These are phyloP conservation scores for Pyrrhia umbra DNA, from an alignment of 2,888 invertebrate genomes.

Conservation along the genomic window DNA sequence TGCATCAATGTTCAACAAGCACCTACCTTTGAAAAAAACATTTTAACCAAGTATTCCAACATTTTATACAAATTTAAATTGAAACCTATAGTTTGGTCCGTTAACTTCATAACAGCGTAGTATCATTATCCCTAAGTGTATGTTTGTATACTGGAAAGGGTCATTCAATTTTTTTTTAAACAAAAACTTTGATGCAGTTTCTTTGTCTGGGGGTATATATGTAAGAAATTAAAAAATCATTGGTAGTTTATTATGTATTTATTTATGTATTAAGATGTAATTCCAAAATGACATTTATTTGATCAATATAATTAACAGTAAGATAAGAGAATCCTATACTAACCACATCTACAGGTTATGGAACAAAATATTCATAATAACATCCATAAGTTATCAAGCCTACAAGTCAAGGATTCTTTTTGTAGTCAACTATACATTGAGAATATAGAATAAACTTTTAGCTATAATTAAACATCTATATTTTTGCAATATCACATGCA, in stretches of 20 bases:
- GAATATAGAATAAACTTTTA: constrained; percentile 27
- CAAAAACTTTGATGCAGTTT: too few species aligned
- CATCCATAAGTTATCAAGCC: constrained; percentile 6
- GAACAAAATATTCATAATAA: constrained; percentile 19
- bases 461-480: constrained; percentile 32
- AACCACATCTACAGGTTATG: constrained; percentile 30
- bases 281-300: constrained; percentile 50
- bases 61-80: too few species aligned
- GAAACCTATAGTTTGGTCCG: too few species aligned
- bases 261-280: constrained; percentile 42
- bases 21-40: too few species aligned
- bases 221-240: constrained; percentile 16
- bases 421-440: constrained; percentile 23
- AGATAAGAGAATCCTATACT: constrained; percentile 31
- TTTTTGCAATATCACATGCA: constrained; percentile 46
- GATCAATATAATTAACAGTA: constrained; percentile 35
- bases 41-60: too few species aligned
- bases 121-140: too few species aligned
- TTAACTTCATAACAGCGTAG: too few species aligned
- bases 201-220: too few species aligned
- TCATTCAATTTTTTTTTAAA: too few species aligned
- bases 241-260: constrained; percentile 22
- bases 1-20: too few species aligned
- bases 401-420: constrained; percentile 20
- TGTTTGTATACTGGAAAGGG: too few species aligned